A percentile compares a stretch with the other conserved stretches of the same genome.
phyloP scores from a whole-genome alignment of 2,888 invertebrate species.

The Eugnorisma glareosa region DNA sequence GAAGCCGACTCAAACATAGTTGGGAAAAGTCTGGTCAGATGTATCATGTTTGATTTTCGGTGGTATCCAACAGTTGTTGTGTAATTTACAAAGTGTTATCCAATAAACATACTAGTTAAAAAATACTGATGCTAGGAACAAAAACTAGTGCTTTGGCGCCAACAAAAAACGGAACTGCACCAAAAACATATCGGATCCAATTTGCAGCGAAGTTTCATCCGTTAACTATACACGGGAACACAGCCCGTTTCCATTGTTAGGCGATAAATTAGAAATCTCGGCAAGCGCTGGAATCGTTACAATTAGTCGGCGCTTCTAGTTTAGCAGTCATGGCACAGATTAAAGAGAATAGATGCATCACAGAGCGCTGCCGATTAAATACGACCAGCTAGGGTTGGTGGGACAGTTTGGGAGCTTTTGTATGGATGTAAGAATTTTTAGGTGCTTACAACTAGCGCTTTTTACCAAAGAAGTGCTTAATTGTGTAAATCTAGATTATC shows the following conservation, averaged over 20 bases:
- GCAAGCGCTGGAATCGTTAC: constrained; percentile 67
- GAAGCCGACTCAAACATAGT: background rate
- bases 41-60: background rate
- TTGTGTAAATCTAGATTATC: background rate
- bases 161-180: constrained; percentile 17
- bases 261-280: constrained; percentile 67
- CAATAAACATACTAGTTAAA: background rate
- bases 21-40: background rate
- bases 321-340: constrained; percentile 75
- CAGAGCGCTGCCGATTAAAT: constrained; percentile 74
- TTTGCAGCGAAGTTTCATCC: constrained; percentile 33
- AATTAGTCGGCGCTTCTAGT: constrained; percentile 71
- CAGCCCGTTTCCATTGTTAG: constrained; percentile 57
- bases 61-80: background rate
- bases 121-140: background rate
- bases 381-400: constrained; percentile 73
- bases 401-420: background rate
- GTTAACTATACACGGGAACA: constrained; percentile 41
- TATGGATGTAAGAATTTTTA: background rate
- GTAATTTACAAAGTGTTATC: background rate
- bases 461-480: background rate
- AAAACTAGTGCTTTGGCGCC: constrained; percentile 5
- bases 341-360: constrained; percentile 79
- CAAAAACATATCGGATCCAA: constrained; percentile 43
- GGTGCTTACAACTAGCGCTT: background rate